These are phyloP conservation scores for Diloba caeruleocephala DNA, from an alignment of 2,888 invertebrate species.

Conservation along the genomic window DNA sequence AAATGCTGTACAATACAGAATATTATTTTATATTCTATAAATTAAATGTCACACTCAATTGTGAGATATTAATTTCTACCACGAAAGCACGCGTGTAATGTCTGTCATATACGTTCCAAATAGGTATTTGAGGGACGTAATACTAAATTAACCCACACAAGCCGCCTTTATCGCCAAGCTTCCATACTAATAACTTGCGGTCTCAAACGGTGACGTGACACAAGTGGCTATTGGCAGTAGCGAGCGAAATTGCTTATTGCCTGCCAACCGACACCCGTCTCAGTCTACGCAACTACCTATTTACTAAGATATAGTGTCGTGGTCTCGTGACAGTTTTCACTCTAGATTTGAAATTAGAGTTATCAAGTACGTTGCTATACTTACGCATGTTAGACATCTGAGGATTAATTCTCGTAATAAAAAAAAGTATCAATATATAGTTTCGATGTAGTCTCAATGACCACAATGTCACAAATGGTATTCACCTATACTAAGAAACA, in stretches of 20 bases:
- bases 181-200: conserved; percentile 59
- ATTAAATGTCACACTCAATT: background rate
- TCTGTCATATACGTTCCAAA: conserved; percentile 41
- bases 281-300: conserved; percentile 17
- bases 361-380: background rate
- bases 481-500: no score
- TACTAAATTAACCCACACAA: conserved; percentile 50
- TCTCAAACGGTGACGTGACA: conserved; percentile 47
- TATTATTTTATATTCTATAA: no score
- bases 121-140: conserved; percentile 43
- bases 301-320: conserved; percentile 16
- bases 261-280: conserved; percentile 46
- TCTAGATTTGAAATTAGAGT: conserved; percentile 10
- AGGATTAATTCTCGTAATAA: background rate
- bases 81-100: conserved; percentile 31
- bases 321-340: conserved; percentile 14
- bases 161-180: conserved; percentile 48
- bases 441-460: no score
- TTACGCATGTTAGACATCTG: background rate
- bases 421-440: no score
- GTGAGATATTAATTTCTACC: conserved; percentile 29
- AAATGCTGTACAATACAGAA: no score
- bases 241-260: conserved; percentile 53
- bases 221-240: conserved; percentile 56
- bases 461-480: no score